These are phyloP conservation scores for Nomada ruficornis DNA, from an alignment of 2,888 invertebrate species.

Conservation along the genomic window DNA sequence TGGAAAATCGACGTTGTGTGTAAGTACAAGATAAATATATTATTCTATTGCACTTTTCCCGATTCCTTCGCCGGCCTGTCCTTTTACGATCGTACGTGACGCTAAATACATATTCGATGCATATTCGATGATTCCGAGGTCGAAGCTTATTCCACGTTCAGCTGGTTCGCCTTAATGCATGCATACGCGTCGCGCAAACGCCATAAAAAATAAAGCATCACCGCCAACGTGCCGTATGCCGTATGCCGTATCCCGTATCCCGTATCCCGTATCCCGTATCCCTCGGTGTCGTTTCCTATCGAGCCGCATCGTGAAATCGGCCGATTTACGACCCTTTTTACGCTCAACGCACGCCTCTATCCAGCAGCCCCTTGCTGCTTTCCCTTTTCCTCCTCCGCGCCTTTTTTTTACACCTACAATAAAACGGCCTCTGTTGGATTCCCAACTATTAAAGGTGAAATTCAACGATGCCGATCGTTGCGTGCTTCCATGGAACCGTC, in stretches of 20 bases:
- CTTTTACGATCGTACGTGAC: constrained; percentile 47
- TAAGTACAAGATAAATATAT: constrained; percentile 86
- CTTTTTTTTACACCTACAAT: constrained; percentile 65
- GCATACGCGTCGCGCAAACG: constrained; percentile 33
- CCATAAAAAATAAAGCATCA: constrained; percentile 64
- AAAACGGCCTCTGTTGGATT: constrained; percentile 67
- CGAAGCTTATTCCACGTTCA: constrained; percentile 13
- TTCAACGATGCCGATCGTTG: constrained; percentile 52
- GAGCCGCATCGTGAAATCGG: constrained; percentile 58
- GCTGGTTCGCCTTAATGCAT: constrained; percentile 22
- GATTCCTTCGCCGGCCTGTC: background rate
- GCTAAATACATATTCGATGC: constrained; percentile 49
- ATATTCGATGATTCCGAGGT: constrained; percentile 45
- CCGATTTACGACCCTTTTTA: constrained; percentile 67
- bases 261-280: constrained; percentile 6
- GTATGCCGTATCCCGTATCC: constrained; percentile 1
- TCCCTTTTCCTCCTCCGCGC: background rate
- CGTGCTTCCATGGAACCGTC: constrained; percentile 19
- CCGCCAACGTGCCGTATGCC: background rate
- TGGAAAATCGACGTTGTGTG: constrained; percentile 96
- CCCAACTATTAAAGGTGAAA: constrained; percentile 67
- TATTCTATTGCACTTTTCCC: constrained; percentile 19
- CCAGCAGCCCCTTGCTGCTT: constrained; percentile 7
- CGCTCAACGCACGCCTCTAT: constrained; percentile 26
- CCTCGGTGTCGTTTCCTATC: constrained; percentile 55